These are phyloP conservation scores for Lasioglossum vierecki DNA, from an alignment of 2,888 invertebrate species.

Conservation along the genomic window DNA sequence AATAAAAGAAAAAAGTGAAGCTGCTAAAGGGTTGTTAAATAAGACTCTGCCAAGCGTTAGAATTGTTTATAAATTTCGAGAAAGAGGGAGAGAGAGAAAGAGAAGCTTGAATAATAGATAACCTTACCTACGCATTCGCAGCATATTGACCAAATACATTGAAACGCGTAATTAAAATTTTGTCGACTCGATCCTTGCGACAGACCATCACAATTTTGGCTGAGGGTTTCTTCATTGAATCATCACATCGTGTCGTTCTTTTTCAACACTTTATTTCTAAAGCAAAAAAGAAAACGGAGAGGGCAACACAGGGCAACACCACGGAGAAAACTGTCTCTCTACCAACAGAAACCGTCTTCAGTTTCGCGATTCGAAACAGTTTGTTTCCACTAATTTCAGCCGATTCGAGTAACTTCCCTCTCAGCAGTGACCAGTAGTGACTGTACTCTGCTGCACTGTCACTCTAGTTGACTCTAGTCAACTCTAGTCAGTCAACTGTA, in stretches of 20 bases:
- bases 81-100: background rate
- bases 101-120: constrained; percentile 20
- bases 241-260: constrained; percentile 38
- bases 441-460: constrained; percentile 16
- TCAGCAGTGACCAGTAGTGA: constrained; percentile 9
- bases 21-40: constrained; percentile 15
- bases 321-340: background rate
- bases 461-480: no score
- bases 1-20: constrained; percentile 33
- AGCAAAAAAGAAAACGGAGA: constrained; percentile 10
- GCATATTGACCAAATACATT: constrained; percentile 60
- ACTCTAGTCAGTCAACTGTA: no score
- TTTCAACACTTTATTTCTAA: constrained; percentile 22
- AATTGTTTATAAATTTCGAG: constrained; percentile 32
- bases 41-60: background rate
- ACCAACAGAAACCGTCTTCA: background rate
- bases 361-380: constrained; percentile 23
- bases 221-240: constrained; percentile 17
- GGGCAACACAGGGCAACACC: background rate
- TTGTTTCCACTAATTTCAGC: constrained; percentile 32
- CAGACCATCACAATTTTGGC: constrained; percentile 24
- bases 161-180: constrained; percentile 37
- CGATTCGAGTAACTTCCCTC: constrained; percentile 36
- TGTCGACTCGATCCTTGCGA: constrained; percentile 11
- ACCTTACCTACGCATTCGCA: constrained; percentile 63